Base-by-base conservation (phyloP, 2,888 invertebrate species). In the Parnassius apollo region DNA sequence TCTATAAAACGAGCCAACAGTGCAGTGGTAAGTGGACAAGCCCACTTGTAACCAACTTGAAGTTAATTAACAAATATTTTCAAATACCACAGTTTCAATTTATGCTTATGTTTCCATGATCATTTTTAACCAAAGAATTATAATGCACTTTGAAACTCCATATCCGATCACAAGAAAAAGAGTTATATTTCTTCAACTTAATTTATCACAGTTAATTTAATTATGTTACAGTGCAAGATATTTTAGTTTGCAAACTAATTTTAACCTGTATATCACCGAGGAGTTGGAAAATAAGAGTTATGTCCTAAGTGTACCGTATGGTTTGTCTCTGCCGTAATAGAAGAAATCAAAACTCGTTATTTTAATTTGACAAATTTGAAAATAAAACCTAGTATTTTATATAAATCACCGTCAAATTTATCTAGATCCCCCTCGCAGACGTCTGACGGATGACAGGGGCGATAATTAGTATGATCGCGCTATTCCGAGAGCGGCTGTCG, bases 391-490 rank as follows among this genome's bases (percentile, higher is more conserved):
- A 63, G 63, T 63, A 48, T 59, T 63, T 59, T 56, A 63, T 59
- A 59, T 56, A 59, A 63, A 63, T 59, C 63, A 63, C 76, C 68
- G 71, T 73, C 63, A 74, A 81, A 71, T 73, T 73, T 70, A 70
- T 74, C 69, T 70, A 69, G 69, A 69, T 71, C 66, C 71, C 70
- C 69, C 68, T 70, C 64, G 64, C 68, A 66, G 66, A 59, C 67
- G 60, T 57, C 66, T 74, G 75, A 73, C 74, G 77, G 80, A 78
- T 80, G 84, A 82, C 85, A 81, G 82, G 83, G 84, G 85, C 73
- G 90, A 86, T 90, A 88, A 90, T 86, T 86, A 85, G 88, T 83
- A 78, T 77, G 84, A 83, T 85, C 81, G 80, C 75, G 86, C 87
- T 90, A 90, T 91, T 88, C 81, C 73, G 81, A 75, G 82, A 75